Percentiles rank a stretch among this genome's conserved stretches.
Evolutionary conservation across 2,113 vertebrate genomes (phyloP).

Genomic region (Hippolais icterina): DNA sequence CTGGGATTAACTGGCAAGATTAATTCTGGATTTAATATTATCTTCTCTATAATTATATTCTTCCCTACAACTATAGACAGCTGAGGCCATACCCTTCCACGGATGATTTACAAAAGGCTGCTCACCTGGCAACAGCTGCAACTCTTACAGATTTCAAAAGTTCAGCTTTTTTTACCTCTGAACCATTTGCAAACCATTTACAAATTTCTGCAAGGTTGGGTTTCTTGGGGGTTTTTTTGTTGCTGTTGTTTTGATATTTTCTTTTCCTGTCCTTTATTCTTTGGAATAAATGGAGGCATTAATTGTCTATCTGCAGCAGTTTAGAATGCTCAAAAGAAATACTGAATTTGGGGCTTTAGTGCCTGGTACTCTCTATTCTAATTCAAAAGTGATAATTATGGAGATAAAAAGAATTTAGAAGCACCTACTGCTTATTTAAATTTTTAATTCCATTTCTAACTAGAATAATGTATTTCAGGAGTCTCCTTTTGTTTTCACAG

Average conservation of each 20-base stretch:
- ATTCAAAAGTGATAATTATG: background rate
- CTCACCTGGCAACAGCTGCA: background rate
- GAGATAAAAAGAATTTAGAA: background rate
- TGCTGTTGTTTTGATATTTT: background rate
- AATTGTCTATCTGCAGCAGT: background rate
- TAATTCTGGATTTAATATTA: background rate
- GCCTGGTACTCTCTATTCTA: background rate
- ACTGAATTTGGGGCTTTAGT: background rate
- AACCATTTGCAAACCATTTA: background rate
- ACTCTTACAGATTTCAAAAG: background rate
- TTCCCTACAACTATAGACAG: background rate
- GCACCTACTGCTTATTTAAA: background rate
- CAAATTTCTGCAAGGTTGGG: background rate
- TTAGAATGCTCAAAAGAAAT: background rate
- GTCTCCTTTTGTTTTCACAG: background rate
- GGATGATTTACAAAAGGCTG: background rate
- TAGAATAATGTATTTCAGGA: background rate
- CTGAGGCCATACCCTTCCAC: background rate
- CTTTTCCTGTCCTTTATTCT: background rate
- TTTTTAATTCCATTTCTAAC: background rate
- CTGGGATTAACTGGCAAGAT: background rate
- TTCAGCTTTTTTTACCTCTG: background rate
- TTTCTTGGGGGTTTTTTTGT: background rate
- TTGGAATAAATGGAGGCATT: background rate
- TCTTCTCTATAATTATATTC: background rate